Percentiles rank a stretch among this genome's conserved stretches.
Conservation (phyloP, 2,113 vertebrate genomes). For the Brachionichthys hirsutus region DNA sequence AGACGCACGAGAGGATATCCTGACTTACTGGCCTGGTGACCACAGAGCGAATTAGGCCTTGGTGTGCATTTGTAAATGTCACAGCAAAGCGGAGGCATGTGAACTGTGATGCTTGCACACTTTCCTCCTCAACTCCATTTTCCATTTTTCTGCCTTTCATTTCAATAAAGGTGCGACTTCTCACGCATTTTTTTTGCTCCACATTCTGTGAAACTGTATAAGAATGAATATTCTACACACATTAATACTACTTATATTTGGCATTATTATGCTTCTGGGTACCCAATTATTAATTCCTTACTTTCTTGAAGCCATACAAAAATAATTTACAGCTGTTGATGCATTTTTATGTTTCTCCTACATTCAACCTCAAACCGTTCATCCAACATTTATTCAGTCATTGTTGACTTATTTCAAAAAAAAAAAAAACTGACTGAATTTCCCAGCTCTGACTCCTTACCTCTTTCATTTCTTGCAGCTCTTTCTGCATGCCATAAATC, state of each 20-base stretch:
- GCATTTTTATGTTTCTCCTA: too few relatives aligned
- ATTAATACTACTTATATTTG: background rate
- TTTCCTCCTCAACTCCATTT: constrained; percentile 36
- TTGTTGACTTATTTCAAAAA: too few relatives aligned
- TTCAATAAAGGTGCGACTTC: constrained; percentile 8
- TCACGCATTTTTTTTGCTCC: constrained; percentile 20
- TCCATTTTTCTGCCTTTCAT: constrained; percentile 48
- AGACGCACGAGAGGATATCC: constrained; percentile 56
- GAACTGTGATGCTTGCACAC: constrained; percentile 16
- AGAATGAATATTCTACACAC: background rate
- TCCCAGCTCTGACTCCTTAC: constrained; percentile 27
- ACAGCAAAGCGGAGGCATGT: constrained; percentile 4
- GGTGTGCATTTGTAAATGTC: constrained; percentile 55
- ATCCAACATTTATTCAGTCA: too few relatives aligned
- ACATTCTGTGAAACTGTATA: background rate
- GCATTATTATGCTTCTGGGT: background rate
- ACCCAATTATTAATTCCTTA: too few relatives aligned
- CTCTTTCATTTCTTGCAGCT: constrained; percentile 33
- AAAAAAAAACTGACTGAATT: too few relatives aligned
- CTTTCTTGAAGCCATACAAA: too few relatives aligned
- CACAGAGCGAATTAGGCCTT: constrained; percentile 45
- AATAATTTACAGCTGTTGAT: too few relatives aligned
- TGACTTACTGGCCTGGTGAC: constrained; percentile 64
- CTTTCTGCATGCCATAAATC: constrained; percentile 49
- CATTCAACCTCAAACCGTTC: background rate